Evolutionary conservation across 2,888 invertebrate genomes (phyloP), one percentile per base, ranked within the genome.

Genomic region (Ochropacha duplaris): DNA sequence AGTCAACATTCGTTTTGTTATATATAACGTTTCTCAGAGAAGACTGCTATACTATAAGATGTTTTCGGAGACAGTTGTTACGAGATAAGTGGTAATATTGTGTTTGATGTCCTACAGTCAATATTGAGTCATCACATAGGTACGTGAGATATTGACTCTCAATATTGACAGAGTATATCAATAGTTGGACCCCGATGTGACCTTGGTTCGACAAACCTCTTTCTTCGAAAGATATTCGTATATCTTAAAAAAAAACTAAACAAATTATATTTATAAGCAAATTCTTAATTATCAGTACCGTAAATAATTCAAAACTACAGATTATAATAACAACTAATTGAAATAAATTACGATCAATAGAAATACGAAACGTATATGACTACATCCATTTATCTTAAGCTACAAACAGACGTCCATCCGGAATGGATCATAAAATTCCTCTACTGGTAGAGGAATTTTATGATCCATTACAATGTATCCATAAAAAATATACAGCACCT

Each of bases 21-120:
- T 80, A 76, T 80, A 71, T 77, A 77, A 82, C 74, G 72, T 78
- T 79, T 74, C 75, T 78, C 63, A 66, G 73, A 78, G 78, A 82
- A 83, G 81, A 84, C 84, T 78, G 76, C 74, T 82, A 72, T 76
- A 74, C 74, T 82, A 72, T 76, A 74, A 80, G 84, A 88, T 83
- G 83, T 83, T 87, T 89, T 88, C 76, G 76, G 81, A 87, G 81
- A 79, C 79, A 82, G 86, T 87, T 89, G 86, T 89, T 84, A 84
- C 76, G 78, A 89, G 90, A 91, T 91, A 92, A 90, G 87, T 89
- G 88, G 89, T 90, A 86, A 91, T 91, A 90, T 89, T 88, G 81
- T 90, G 83, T 88, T 90, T 88, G 88, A 86, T 85, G 83, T 86
- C 74, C 80, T 75, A 80, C 79, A 74, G 90, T 88, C 86, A 92